Evolutionary conservation across 2,888 invertebrate species (phyloP), one percentile per base, ranked within the genome.

Genomic region (Eupeodes luniger): DNA sequence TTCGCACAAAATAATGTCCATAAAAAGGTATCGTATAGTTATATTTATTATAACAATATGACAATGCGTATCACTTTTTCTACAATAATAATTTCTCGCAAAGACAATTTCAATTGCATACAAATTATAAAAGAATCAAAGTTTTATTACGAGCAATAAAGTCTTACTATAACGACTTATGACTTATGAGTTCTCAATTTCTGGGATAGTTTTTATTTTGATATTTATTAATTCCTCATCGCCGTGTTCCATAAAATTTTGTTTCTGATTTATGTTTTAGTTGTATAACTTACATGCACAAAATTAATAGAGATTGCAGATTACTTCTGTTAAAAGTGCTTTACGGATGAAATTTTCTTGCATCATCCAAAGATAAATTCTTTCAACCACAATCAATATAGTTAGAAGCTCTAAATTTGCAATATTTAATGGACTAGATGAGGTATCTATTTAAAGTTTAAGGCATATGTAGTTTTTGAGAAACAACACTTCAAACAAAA

Each of bases 101-200:
- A 40, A 61, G 74, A 67, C 36, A 44, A 53, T 36, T 74, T 66
- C 83, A 67, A 72, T 55, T 76, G 61, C 53, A 69, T 69, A 47
- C 14, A 19, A 69, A 69, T 61, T 69, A 64, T 40, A 76, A 64
- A 57, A 36, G 55, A 64, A 82, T 66, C 40, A 44, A 27, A 62
- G 44, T 77, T 82, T 82, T 82, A 77, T 77, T 67, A 11, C n/a
- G 6, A 59, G 51, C 34, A 66, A 16, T 47, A 49, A 66, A 69
- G 59, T 49, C 27, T 55, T 51, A 51, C 67, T 53, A 64, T 55
- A 62, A 72, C n/a, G 44, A 51, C 67, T 53, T 55, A 64, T 55
- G 70, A 70, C 44, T 57, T 36, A 62, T 62, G 59, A 61, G 69
- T 70, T 11, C 7, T 53, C 51, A 6, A 67, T 67, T 16, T 67